phyloP scores from a whole-genome alignment of 2,888 invertebrate genomes.

The Eupithecia exiguata region DNA sequence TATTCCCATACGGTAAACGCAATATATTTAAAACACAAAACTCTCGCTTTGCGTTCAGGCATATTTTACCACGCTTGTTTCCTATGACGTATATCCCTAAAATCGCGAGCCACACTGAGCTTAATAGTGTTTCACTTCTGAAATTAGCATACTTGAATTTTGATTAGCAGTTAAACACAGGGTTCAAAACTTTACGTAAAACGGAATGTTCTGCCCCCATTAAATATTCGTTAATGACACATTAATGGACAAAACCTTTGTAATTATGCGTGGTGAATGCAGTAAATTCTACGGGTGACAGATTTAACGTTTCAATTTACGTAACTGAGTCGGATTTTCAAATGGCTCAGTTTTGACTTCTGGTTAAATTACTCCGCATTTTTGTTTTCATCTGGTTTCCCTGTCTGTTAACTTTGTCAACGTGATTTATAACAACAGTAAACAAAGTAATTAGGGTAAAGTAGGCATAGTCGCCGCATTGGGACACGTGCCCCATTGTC shows the following conservation, averaged over 20 bases:
- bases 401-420: conserved; percentile 15
- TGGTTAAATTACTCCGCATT: conserved; percentile 35
- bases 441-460: neutral
- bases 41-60: neutral
- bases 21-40: neutral
- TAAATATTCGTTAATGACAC: conserved; percentile 60
- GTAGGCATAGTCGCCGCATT: neutral
- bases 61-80: conserved; percentile 3
- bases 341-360: conserved; percentile 26
- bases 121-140: conserved; percentile 65
- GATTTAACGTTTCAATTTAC: conserved; percentile 49
- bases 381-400: conserved; percentile 23
- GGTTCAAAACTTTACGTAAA: conserved; percentile 54
- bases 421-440: conserved; percentile 2
- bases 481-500: neutral
- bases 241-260: conserved; percentile 74
- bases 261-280: conserved; percentile 62
- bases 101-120: conserved; percentile 47
- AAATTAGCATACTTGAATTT: conserved; percentile 80
- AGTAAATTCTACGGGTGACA: conserved; percentile 56
- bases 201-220: conserved; percentile 59
- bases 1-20: too few relatives aligned
- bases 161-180: conserved; percentile 75
- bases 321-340: conserved; percentile 41
- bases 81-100: conserved; percentile 20